phyloP scores from a whole-genome alignment of 2,888 invertebrate species.

The Belgica antarctica region DNA sequence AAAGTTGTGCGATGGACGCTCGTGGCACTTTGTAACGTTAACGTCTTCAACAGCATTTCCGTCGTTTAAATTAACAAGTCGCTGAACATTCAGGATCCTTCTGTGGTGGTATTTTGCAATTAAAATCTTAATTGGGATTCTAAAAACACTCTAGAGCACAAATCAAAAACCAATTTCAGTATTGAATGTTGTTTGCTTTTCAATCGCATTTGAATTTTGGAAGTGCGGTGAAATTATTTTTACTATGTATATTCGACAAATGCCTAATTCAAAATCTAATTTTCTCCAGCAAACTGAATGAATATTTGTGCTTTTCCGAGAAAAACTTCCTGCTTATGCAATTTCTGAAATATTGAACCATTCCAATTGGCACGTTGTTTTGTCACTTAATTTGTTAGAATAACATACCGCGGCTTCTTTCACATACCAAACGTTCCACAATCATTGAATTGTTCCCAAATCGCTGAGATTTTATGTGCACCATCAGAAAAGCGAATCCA shows the following conservation, averaged over 20 bases:
- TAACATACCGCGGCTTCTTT: too few species aligned
- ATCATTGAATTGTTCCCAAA: too few species aligned
- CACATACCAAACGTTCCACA: too few species aligned
- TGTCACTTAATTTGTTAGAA: too few species aligned
- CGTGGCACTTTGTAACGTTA: too few species aligned
- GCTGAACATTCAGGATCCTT: too few species aligned
- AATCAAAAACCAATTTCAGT: slow-evolving; percentile 9
- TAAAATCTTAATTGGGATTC: not conserved
- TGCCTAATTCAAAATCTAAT: slow-evolving; percentile 3
- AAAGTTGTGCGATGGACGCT: too few species aligned
- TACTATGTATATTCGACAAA: not conserved
- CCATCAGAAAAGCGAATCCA: not conserved
- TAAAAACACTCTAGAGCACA: not conserved
- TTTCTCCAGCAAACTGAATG: not conserved
- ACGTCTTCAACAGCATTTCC: too few species aligned
- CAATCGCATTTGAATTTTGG: not conserved
- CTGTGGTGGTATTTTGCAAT: too few species aligned
- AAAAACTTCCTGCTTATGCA: not conserved
- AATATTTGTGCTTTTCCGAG: not conserved
- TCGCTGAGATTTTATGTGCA: not conserved
- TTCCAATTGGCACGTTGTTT: too few species aligned
- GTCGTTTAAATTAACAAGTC: too few species aligned
- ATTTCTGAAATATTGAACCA: not conserved
- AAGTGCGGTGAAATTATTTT: not conserved
- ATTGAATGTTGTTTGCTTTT: not conserved